phyloP scores from a whole-genome alignment of 2,113 vertebrate genomes.

The Nycticorax nycticorax region DNA sequence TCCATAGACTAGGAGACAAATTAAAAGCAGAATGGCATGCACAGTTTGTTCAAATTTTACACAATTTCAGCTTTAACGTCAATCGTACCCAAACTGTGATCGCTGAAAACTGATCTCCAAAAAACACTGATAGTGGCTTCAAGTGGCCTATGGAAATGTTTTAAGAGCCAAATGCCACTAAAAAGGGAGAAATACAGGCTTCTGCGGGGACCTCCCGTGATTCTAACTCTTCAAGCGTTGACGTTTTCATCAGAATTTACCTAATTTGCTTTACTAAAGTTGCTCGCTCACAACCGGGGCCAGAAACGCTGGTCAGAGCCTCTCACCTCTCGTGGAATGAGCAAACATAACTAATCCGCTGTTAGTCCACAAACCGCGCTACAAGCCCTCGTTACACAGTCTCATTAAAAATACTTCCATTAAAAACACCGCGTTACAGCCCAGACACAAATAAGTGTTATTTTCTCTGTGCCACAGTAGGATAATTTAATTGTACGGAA shows the following conservation, averaged over 20 bases:
- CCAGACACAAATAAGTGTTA: not conserved
- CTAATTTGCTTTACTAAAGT: not conserved
- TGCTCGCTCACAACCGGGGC: not conserved
- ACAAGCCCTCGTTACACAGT: not conserved
- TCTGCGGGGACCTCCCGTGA: not conserved
- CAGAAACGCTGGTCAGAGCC: not conserved
- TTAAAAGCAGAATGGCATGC: not conserved
- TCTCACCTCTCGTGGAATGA: not conserved
- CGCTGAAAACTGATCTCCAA: not conserved
- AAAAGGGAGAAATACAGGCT: not conserved
- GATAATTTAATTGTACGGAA: not conserved
- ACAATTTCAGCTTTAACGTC: not conserved
- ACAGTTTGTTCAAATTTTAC: not conserved
- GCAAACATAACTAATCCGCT: not conserved
- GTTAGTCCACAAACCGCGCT: not conserved
- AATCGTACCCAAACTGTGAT: not conserved
- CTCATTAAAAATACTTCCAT: not conserved
- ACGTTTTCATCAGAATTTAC: not conserved
- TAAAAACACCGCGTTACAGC: not conserved
- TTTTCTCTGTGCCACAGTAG: not conserved
- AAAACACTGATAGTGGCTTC: not conserved
- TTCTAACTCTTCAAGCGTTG: fast-evolving
- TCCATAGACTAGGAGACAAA: not conserved
- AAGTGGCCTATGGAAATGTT: fast-evolving
- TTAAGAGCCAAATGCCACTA: not conserved